Conservation (phyloP, 2,113 vertebrate species). For the Myotis lucifugus region DNA sequence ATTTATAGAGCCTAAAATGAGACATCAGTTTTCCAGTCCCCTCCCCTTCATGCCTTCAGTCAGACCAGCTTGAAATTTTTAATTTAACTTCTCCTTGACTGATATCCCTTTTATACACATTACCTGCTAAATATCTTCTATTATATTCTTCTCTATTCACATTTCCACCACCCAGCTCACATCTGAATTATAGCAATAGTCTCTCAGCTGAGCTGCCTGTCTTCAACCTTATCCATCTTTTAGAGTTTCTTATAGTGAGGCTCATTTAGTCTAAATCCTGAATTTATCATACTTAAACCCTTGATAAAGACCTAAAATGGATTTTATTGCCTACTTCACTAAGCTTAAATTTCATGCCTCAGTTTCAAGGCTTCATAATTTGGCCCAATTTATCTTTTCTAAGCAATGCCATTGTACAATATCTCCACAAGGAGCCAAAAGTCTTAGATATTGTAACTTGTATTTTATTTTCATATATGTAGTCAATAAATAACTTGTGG, state of each 20-base stretch:
- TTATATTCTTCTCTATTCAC: not conserved
- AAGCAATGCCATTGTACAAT: not conserved
- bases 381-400: not conserved
- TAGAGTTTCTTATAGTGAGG: not conserved
- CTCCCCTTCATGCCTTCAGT: not conserved
- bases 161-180: not conserved
- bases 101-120: not conserved
- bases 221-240: not conserved
- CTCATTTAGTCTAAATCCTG: constrained; percentile 17
- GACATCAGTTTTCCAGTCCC: not conserved
- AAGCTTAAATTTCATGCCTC: not conserved
- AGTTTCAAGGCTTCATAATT: constrained; percentile 13
- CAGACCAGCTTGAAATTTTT: not conserved
- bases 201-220: not conserved
- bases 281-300: constrained; percentile 12
- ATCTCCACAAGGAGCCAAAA: not conserved
- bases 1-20: not conserved
- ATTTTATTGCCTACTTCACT: not conserved
- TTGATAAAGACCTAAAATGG: constrained; percentile 29
- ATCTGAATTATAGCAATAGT: not conserved
- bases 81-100: not conserved
- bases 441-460: constrained; percentile 1
- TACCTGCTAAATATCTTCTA: not conserved
- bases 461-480: constrained; percentile 34
- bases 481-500: not conserved